These are phyloP conservation scores for Sylvilagus floridanus DNA, from an alignment of 2,797 vertebrate species.

Conservation along the genomic window DNA sequence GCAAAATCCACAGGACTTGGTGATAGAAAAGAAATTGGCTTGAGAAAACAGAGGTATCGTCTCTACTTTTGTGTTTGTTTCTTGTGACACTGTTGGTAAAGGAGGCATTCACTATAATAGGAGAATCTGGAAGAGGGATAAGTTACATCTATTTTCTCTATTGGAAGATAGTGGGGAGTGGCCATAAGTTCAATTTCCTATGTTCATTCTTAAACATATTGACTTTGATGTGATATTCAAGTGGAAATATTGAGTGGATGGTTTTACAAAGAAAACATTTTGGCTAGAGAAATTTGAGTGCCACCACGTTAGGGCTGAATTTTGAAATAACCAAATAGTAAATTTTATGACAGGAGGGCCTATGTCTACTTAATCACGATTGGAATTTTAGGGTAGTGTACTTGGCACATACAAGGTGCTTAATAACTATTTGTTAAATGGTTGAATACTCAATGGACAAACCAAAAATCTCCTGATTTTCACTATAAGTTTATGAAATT, in stretches of 20 bases:
- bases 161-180: background rate
- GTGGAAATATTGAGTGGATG: constrained; percentile 25
- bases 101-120: background rate
- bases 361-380: constrained; percentile 1
- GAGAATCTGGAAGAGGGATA: background rate
- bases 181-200: constrained; percentile 9
- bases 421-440: constrained; percentile 22
- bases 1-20: background rate
- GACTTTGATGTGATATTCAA: constrained; percentile 25
- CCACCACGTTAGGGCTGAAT: background rate
- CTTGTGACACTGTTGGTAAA: constrained; percentile 19
- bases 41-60: background rate
- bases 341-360: background rate
- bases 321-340: constrained; percentile 19
- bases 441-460: constrained; percentile 13
- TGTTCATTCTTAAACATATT: background rate
- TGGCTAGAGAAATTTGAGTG: constrained; percentile 14
- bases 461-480: constrained; percentile 38
- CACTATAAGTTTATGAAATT: constrained; percentile 32
- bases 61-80: background rate
- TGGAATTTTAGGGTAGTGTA: constrained; percentile 15
- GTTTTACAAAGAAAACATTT: constrained; percentile 22
- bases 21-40: constrained; percentile 37
- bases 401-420: background rate
- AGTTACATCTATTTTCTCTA: constrained; percentile 7